These are phyloP conservation scores for Enteromius afrohamiltoni DNA, from an alignment of 2,797 vertebrate species.

Conservation along the genomic window DNA sequence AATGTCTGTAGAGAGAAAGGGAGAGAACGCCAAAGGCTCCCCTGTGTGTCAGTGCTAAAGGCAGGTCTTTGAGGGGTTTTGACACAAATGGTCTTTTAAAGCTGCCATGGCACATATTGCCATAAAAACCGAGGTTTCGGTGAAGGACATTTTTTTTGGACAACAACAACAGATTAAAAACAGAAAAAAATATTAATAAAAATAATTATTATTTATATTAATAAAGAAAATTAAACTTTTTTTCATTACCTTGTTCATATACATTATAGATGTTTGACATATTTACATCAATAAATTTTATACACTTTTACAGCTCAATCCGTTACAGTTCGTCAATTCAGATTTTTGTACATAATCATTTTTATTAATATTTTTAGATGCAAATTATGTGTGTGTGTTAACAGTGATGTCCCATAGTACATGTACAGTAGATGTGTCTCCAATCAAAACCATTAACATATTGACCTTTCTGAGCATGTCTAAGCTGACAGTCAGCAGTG, in stretches of 20 bases:
- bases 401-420: not conserved
- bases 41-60: slow-evolving; percentile 28
- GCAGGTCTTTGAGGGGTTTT: slow-evolving; percentile 37
- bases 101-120: slow-evolving; percentile 6
- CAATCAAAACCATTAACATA: not conserved
- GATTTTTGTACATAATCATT: not conserved
- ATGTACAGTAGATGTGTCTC: not conserved
- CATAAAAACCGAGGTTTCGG: slow-evolving; percentile 12
- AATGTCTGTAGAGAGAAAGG: slow-evolving; percentile 9
- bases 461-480: slow-evolving; percentile 12
- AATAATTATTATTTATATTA: no score
- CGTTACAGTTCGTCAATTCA: not conserved
- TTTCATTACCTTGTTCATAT: not conserved
- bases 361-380: not conserved
- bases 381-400: not conserved
- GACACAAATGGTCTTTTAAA: slow-evolving; percentile 30
- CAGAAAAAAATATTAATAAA: no score
- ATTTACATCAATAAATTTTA: not conserved
- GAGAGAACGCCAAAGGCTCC: not conserved
- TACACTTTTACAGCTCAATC: not conserved
- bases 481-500: not conserved
- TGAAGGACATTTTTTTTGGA: not conserved
- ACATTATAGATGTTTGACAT: not conserved
- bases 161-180: not conserved
- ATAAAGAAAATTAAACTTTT: no score